Percentiles rank a stretch among this genome's conserved stretches.
These are phyloP conservation scores for Diceros bicornis DNA, from an alignment of 2,797 vertebrate species.

Conservation along the genomic window DNA sequence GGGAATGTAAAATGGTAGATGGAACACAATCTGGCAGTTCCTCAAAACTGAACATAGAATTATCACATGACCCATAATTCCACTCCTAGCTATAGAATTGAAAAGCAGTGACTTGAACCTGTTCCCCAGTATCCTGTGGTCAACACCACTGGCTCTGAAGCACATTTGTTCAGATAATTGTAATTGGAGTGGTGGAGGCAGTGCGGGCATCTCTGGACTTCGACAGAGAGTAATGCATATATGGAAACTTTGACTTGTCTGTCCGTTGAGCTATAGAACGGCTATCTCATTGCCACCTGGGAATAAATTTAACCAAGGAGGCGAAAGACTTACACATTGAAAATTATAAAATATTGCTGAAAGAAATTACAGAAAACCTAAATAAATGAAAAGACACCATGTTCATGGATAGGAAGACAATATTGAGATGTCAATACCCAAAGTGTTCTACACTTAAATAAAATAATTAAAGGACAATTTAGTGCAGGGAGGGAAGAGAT, in stretches of 20 bases:
- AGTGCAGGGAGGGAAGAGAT: background rate
- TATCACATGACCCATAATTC: background rate
- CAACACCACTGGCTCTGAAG: background rate
- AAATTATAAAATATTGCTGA: background rate
- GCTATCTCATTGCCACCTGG: background rate
- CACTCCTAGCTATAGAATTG: too few relatives aligned
- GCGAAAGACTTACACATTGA: background rate
- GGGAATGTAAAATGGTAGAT: background rate
- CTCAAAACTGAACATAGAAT: background rate
- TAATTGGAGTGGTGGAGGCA: background rate
- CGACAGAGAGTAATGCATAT: background rate
- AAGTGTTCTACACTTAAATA: background rate
- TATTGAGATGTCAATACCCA: background rate
- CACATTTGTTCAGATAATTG: fast-evolving
- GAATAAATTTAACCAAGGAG: background rate
- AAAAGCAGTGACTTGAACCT: background rate
- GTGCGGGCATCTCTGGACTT: too few relatives aligned
- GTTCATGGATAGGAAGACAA: background rate
- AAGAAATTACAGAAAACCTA: background rate
- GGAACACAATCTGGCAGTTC: background rate
- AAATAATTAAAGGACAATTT: background rate
- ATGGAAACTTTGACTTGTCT: background rate
- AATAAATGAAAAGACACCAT: background rate
- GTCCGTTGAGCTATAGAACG: background rate
- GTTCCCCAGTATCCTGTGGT: background rate